phyloP scores from a whole-genome alignment of 2,888 invertebrate genomes.

The Sepiola atlantica region DNA sequence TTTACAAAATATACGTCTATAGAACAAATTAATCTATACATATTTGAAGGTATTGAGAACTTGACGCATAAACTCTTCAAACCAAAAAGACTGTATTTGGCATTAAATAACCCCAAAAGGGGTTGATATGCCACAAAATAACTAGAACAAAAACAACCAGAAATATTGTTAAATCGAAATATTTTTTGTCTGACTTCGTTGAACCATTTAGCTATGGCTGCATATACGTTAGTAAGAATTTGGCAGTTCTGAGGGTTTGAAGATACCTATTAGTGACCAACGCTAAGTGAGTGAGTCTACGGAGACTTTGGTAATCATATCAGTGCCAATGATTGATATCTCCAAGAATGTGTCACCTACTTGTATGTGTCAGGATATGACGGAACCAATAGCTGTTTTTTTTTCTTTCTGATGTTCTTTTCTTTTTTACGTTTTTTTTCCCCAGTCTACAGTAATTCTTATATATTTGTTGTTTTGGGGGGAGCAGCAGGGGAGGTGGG shows the following conservation, averaged over 20 bases:
- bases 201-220: background rate
- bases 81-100: too few relatives aligned
- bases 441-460: background rate
- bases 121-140: too few relatives aligned
- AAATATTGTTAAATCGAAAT: too few relatives aligned
- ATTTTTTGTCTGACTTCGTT: background rate
- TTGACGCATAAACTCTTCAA: too few relatives aligned
- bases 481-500: too few relatives aligned
- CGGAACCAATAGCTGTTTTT: background rate
- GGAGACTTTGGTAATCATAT: conserved; percentile 21
- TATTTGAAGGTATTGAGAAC: too few relatives aligned
- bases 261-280: conserved; percentile 1
- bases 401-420: background rate
- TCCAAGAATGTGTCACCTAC: background rate
- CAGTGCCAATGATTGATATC: conserved; percentile 9
- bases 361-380: background rate
- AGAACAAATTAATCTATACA: too few relatives aligned
- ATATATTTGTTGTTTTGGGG: background rate
- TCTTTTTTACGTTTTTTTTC: background rate
- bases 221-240: background rate
- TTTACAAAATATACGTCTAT: too few relatives aligned
- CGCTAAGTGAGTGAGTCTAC: background rate
- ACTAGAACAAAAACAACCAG: too few relatives aligned
- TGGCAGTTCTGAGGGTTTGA: background rate
- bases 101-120: too few relatives aligned